phyloP scores from a whole-genome alignment of 1,140 invertebrate species.

The Lysiphlebus fabarum region DNA sequence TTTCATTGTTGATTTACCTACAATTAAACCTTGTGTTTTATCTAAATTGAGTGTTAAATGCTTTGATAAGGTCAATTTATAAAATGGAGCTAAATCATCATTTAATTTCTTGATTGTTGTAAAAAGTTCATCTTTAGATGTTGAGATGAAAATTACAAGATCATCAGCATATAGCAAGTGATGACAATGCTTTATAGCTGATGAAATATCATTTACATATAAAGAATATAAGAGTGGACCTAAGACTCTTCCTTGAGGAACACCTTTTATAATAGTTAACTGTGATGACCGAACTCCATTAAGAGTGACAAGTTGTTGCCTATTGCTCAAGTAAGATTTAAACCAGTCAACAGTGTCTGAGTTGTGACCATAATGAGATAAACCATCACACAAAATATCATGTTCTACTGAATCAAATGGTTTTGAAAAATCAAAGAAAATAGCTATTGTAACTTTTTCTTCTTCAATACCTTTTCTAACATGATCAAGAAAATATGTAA shows the following conservation, averaged over 20 bases:
- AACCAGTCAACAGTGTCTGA: neutral
- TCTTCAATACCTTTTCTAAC: neutral
- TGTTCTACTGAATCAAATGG: constrained; percentile 12
- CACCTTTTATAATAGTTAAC: neutral
- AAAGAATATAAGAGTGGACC: constrained; percentile 10
- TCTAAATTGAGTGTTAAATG: no score
- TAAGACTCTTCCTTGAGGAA: constrained; percentile 1
- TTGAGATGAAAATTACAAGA: no score
- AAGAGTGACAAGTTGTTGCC: neutral
- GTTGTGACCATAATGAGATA: neutral
- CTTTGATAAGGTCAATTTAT: no score
- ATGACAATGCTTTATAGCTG: no score
- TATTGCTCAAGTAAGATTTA: neutral
- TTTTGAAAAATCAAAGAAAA: constrained; percentile 17
- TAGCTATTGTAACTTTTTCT: neutral
- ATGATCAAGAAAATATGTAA: neutral
- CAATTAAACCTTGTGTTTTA: no score
- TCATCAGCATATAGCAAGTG: no score
- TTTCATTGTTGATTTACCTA: no score
- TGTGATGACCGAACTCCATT: neutral
- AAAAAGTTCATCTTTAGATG: no score
- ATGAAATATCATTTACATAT: neutral
- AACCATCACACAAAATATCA: neutral
- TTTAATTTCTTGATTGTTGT: no score
- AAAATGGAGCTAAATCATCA: no score